Percentiles rank a stretch among this genome's conserved stretches.
Conservation (phyloP, 2,888 invertebrate genomes). For the Lasioglossum lativentre region DNA sequence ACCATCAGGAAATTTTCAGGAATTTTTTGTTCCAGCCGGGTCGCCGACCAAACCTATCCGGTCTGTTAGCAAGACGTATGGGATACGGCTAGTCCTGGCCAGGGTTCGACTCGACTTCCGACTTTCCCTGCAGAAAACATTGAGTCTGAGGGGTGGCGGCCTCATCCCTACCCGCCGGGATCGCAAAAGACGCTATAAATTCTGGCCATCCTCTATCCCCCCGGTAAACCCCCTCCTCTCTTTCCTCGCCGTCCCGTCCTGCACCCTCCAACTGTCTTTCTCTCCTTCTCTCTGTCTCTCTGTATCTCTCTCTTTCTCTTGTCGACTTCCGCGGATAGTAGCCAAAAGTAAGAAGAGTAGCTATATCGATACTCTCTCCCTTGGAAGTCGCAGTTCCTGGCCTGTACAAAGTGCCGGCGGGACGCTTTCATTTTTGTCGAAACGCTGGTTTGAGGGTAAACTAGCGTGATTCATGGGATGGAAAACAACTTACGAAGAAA, state of each 20-base stretch:
- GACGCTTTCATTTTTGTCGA: conserved; percentile 44
- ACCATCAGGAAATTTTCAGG: conserved; percentile 60
- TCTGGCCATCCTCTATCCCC: conserved; percentile 75
- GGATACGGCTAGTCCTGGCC: conserved; percentile 83
- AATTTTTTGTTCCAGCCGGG: conserved; percentile 62
- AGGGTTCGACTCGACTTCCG: conserved; percentile 84
- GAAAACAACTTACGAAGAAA: conserved; percentile 24
- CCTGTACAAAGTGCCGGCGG: conserved; percentile 50
- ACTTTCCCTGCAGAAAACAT: conserved; percentile 84
- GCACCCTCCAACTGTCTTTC: background rate
- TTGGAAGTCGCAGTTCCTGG: conserved; percentile 57
- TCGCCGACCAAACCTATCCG: conserved; percentile 81
- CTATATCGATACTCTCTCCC: conserved; percentile 66
- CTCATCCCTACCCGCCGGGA: conserved; percentile 69
- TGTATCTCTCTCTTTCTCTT: conserved; percentile 58
- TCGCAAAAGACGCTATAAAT: conserved; percentile 84
- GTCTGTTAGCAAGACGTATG: conserved; percentile 84
- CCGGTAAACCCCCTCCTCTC: conserved; percentile 10
- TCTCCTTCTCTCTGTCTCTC: background rate
- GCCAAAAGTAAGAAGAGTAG: conserved; percentile 79
- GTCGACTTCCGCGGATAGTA: conserved; percentile 75
- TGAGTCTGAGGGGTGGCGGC: conserved; percentile 82
- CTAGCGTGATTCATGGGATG: conserved; percentile 40
- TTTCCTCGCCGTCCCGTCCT: background rate
- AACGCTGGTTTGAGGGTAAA: conserved; percentile 23